Evolutionary conservation across 2,113 vertebrate species (phyloP).

Genomic region (Perca flavescens): DNA sequence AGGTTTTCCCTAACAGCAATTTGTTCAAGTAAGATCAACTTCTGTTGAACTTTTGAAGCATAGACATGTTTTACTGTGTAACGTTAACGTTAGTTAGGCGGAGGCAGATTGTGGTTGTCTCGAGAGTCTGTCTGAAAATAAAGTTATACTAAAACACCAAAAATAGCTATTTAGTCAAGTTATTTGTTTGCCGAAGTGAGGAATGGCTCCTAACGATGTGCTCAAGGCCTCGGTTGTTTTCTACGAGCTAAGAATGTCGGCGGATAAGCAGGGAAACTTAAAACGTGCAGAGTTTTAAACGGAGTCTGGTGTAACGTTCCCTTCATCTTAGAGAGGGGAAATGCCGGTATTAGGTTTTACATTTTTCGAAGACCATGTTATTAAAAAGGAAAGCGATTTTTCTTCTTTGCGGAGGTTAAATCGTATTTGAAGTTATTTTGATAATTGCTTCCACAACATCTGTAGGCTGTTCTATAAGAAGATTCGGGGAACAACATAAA

Average conservation of each 20-base stretch:
- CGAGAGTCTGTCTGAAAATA: neutral
- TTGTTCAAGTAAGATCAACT: neutral
- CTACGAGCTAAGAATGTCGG: rapidly evolving
- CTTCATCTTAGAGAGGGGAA: too few species aligned
- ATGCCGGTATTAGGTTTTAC: neutral
- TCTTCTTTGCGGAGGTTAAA: neutral
- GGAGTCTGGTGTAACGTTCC: neutral
- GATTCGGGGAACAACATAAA: neutral
- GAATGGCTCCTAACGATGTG: rapidly evolving
- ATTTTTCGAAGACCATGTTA: neutral
- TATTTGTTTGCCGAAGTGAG: neutral
- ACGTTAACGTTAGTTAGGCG: too few species aligned
- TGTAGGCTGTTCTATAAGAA: neutral
- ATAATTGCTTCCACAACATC: neutral
- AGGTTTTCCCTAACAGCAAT: rapidly evolving
- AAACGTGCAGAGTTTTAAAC: neutral
- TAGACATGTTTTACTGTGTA: too few species aligned
- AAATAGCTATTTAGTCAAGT: rapidly evolving
- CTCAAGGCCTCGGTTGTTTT: rapidly evolving
- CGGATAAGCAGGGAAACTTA: neutral
- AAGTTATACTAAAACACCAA: neutral
- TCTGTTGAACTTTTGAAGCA: neutral
- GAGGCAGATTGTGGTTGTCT: neutral
- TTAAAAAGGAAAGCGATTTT: too few species aligned
- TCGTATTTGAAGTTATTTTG: neutral